phyloP scores from a whole-genome alignment of 2,113 vertebrate species.

The Myiozetetes cayanensis region DNA sequence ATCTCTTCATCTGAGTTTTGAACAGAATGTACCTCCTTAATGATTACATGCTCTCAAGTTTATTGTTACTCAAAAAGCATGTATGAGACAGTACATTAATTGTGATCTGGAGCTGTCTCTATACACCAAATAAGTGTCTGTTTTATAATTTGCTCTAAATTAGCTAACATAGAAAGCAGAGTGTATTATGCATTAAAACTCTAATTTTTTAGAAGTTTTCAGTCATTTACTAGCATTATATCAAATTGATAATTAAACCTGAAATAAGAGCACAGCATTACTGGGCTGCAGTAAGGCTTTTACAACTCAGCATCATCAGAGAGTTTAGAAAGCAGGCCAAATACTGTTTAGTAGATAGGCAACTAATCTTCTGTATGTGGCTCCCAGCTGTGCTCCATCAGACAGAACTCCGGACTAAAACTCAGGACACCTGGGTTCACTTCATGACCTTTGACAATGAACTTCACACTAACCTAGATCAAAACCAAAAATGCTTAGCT shows the following conservation, averaged over 20 bases:
- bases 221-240: background rate
- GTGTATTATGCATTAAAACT: background rate
- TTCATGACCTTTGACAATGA: background rate
- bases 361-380: background rate
- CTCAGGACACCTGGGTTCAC: background rate
- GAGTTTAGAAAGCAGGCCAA: background rate
- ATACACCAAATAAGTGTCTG: background rate
- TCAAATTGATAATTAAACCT: background rate
- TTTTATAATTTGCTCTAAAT: background rate
- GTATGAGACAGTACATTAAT: background rate
- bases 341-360: background rate
- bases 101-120: background rate
- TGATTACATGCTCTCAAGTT: background rate
- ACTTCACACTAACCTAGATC: background rate
- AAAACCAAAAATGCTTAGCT: background rate
- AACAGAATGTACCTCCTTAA: conserved; percentile 33
- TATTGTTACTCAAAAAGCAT: background rate
- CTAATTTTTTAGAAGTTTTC: background rate
- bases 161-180: conserved; percentile 3
- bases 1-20: conserved; percentile 34
- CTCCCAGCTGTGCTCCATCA: background rate
- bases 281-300: background rate
- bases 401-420: background rate
- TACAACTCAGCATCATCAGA: background rate
- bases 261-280: background rate